phyloP scores from a whole-genome alignment of 2,113 vertebrate species.

The Coturnix japonica region DNA sequence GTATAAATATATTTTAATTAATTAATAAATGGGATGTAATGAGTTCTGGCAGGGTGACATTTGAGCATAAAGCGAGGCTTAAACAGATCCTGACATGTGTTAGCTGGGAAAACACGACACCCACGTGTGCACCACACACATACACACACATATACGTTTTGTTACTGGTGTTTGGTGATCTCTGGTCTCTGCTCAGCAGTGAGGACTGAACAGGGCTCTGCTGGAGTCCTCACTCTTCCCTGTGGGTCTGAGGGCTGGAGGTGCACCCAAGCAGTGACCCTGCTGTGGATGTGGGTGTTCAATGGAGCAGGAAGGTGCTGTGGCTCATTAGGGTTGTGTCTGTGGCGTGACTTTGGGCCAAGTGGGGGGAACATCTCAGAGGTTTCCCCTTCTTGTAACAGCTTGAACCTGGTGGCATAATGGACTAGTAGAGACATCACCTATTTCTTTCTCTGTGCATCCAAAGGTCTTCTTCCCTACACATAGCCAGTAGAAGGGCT shows the following conservation, averaged over 20 bases:
- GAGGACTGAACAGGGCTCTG: background rate
- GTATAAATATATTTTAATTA: constrained; percentile 84
- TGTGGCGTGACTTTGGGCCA: background rate
- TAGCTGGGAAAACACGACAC: constrained; percentile 71
- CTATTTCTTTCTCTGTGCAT: background rate
- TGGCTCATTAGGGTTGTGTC: background rate
- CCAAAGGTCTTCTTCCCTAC: background rate
- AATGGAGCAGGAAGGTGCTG: background rate
- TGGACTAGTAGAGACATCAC: background rate
- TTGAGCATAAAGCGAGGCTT: constrained; percentile 76
- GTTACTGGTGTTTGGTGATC: background rate
- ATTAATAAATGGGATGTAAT: constrained; percentile 83
- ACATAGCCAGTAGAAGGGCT: background rate
- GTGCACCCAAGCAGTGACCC: too few species aligned
- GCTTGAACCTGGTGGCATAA: accelerated
- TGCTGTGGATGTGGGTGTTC: background rate
- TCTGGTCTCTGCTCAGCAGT: background rate
- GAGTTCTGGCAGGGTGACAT: constrained; percentile 86
- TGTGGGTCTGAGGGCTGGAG: accelerated
- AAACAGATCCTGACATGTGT: constrained; percentile 77
- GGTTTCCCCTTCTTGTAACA: background rate
- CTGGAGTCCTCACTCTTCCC: background rate
- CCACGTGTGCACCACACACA: background rate
- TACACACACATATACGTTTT: too few species aligned
- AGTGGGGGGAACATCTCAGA: background rate